Percentiles rank a stretch among this genome's conserved stretches.
Conservation (phyloP, 2,888 invertebrate species). For the Erebia ligea region DNA sequence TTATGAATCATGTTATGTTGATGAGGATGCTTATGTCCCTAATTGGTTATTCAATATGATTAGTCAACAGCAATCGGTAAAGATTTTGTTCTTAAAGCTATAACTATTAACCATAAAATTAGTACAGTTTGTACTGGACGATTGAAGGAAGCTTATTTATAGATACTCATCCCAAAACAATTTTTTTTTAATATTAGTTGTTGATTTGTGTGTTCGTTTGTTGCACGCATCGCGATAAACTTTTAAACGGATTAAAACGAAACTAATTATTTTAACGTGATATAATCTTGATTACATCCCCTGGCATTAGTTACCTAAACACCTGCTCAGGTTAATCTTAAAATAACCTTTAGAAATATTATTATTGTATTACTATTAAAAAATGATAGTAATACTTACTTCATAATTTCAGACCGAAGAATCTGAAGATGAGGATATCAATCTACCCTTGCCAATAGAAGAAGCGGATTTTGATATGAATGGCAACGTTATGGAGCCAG, state of each 20-base stretch:
- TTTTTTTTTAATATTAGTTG: too few relatives aligned
- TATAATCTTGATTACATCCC: too few relatives aligned
- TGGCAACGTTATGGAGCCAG: constrained; percentile 57
- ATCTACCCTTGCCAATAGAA: constrained; percentile 41
- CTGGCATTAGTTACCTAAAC: too few relatives aligned
- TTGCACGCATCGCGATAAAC: too few relatives aligned
- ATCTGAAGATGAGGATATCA: constrained; percentile 36
- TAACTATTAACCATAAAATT: too few relatives aligned
- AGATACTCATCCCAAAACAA: too few relatives aligned
- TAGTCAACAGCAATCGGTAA: constrained; percentile 66
- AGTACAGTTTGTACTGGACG: too few relatives aligned
- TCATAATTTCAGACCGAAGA: constrained; percentile 32
- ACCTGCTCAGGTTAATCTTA: too few relatives aligned
- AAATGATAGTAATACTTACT: neutral
- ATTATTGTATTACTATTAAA: neutral
- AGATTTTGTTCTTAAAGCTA: constrained; percentile 19
- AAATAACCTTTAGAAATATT: neutral
- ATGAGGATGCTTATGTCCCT: constrained; percentile 68
- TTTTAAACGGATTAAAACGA: too few relatives aligned
- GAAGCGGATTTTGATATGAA: constrained; percentile 61
- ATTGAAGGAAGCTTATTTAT: too few relatives aligned
- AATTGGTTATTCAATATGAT: constrained; percentile 72
- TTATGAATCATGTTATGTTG: constrained; percentile 62
- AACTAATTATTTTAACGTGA: neutral
- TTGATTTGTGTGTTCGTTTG: too few relatives aligned